Evolutionary conservation across 2,888 invertebrate species (phyloP).

Genomic region (Caenorhabditis sp.): DNA sequence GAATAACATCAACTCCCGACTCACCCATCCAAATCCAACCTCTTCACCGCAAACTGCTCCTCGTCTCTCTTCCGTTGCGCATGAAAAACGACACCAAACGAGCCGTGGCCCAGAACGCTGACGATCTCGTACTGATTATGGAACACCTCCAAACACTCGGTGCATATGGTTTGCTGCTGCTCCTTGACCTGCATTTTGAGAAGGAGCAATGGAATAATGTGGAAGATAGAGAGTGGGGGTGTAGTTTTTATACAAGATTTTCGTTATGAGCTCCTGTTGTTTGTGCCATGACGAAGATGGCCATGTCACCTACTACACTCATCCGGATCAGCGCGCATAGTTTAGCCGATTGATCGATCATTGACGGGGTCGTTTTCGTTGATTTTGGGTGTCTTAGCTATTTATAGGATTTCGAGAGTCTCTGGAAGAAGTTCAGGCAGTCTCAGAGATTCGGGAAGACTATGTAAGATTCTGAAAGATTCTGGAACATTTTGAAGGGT

Average conservation of each 20-base stretch:
- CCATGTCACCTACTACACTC: neutral
- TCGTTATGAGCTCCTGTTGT: too few relatives aligned
- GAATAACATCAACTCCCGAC: too few relatives aligned
- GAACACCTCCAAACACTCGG: conserved; percentile 13
- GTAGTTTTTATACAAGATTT: neutral
- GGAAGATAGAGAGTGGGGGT: too few relatives aligned
- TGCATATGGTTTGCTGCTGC: neutral
- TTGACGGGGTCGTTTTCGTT: neutral
- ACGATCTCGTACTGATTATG: conserved; percentile 10
- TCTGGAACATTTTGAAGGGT: too few relatives aligned
- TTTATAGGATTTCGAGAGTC: too few relatives aligned
- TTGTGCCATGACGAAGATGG: neutral
- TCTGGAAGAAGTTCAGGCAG: too few relatives aligned
- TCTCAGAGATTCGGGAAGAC: too few relatives aligned
- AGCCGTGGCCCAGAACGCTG: conserved; percentile 15
- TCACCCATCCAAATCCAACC: conserved; percentile 24
- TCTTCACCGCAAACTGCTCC: conserved; percentile 14
- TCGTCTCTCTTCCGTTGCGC: neutral
- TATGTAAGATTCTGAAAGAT: too few relatives aligned
- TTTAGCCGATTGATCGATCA: neutral
- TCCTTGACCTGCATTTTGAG: conserved; percentile 2
- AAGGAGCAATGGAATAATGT: neutral
- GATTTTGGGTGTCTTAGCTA: too few relatives aligned
- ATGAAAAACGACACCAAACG: conserved; percentile 25
- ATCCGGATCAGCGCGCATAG: neutral